Percentiles rank a stretch among this genome's conserved stretches.
phyloP scores from a whole-genome alignment of 1,140 invertebrate genomes.

The Vollenhovia emeryi region DNA sequence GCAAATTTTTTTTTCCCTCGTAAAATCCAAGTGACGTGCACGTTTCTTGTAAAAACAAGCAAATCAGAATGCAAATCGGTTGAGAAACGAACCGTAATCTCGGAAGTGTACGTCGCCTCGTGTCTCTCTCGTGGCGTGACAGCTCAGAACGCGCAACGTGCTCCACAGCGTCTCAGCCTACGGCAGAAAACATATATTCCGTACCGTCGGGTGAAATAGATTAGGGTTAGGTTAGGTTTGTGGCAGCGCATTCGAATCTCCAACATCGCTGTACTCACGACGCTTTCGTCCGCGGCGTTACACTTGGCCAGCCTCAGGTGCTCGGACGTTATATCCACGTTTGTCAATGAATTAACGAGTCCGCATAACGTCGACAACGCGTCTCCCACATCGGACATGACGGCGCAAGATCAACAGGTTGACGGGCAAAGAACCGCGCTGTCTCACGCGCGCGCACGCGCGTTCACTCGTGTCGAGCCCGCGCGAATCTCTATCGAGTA shows the following conservation, averaged over 20 bases:
- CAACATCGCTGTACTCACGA: slow-evolving; percentile 66
- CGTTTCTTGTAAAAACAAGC: not conserved
- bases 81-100: slow-evolving; percentile 73
- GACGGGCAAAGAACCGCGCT: not conserved
- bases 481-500: no score
- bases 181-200: no score
- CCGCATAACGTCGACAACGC: slow-evolving; percentile 73
- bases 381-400: slow-evolving; percentile 73
- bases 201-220: not conserved
- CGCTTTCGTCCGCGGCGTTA: slow-evolving; percentile 57
- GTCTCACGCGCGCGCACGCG: not conserved
- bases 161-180: slow-evolving; percentile 62
- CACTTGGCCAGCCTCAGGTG: slow-evolving; percentile 76
- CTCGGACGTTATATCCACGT: slow-evolving; percentile 70
- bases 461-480: no score
- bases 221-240: slow-evolving; percentile 23
- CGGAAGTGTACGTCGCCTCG: slow-evolving; percentile 60
- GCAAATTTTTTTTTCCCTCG: not conserved
- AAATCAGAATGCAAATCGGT: not conserved
- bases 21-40: not conserved
- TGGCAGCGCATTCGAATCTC: slow-evolving; percentile 4
- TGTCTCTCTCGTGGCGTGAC: slow-evolving; percentile 65
- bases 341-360: slow-evolving; percentile 69
- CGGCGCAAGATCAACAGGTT: no score
- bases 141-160: slow-evolving; percentile 70